Percentiles rank a stretch among this genome's conserved stretches.
These are phyloP conservation scores for Ia io DNA, from an alignment of 2,113 vertebrate genomes.

Conservation along the genomic window DNA sequence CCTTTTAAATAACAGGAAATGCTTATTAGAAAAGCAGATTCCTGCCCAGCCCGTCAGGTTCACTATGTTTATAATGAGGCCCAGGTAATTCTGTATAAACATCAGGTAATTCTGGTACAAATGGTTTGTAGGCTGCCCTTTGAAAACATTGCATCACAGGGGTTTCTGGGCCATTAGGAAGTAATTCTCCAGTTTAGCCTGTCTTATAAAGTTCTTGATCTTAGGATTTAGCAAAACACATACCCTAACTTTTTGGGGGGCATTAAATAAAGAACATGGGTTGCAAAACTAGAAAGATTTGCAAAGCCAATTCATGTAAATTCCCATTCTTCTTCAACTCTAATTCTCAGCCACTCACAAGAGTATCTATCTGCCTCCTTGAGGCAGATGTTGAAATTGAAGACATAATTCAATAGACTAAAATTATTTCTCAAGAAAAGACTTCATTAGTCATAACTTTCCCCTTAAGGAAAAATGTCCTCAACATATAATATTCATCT, in stretches of 20 bases:
- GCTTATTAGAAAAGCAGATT: conserved; percentile 3
- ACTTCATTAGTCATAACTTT: not conserved
- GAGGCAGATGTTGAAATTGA: not conserved
- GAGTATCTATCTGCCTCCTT: not conserved
- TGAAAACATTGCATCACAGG: not conserved
- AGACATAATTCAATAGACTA: not conserved
- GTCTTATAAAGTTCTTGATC: not conserved
- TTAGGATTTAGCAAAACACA: not conserved
- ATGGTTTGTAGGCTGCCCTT: not conserved
- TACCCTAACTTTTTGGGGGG: not conserved
- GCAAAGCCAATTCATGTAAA: not conserved
- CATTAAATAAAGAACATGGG: not conserved
- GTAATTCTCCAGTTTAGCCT: not conserved
- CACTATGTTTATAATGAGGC: not conserved
- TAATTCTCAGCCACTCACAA: not conserved
- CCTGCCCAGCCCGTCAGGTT: not conserved
- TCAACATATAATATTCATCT: not conserved
- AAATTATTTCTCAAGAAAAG: not conserved
- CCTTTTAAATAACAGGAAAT: not conserved
- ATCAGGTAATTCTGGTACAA: not conserved
- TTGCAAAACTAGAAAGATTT: not conserved
- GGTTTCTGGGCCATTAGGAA: not conserved
- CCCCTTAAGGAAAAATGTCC: not conserved
- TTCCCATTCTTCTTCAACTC: not conserved
- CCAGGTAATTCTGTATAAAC: not conserved